Conservation (phyloP, 2,797 vertebrate genomes). For the Mus minutoides region DNA sequence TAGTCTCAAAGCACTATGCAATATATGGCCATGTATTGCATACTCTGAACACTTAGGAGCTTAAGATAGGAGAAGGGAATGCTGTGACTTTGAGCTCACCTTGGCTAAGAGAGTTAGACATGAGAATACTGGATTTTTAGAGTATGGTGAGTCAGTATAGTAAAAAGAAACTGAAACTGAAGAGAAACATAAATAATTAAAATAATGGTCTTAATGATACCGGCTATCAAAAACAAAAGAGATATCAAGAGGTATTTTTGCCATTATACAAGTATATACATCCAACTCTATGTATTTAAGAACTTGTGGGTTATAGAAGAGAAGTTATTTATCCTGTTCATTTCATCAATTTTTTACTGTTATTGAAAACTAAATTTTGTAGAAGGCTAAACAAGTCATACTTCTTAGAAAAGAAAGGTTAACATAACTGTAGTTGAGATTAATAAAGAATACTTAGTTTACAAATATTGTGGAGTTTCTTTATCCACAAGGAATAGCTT, state of each 20-base stretch:
- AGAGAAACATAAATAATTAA: not conserved
- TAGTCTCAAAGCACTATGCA: not conserved
- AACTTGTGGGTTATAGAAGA: not conserved
- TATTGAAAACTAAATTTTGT: not conserved
- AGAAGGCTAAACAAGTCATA: not conserved
- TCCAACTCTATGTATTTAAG: not conserved
- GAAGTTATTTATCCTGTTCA: not conserved
- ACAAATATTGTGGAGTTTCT: not conserved
- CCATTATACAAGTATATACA: not conserved
- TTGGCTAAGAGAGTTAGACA: not conserved
- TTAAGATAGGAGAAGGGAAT: not conserved
- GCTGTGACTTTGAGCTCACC: too few relatives aligned
- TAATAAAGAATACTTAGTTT: not conserved
- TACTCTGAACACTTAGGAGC: not conserved
- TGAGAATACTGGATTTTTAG: not conserved
- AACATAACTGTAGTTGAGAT: not conserved
- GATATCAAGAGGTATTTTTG: not conserved
- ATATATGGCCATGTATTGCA: too few relatives aligned
- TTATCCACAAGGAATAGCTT: not conserved
- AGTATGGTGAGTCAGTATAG: not conserved
- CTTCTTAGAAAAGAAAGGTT: not conserved
- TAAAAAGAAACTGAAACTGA: too few relatives aligned
- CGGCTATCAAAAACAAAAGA: not conserved
- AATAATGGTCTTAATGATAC: not conserved
- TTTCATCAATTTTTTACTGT: not conserved